Base-by-base conservation (phyloP, 2,113 vertebrate species). In the Calonectris borealis region DNA sequence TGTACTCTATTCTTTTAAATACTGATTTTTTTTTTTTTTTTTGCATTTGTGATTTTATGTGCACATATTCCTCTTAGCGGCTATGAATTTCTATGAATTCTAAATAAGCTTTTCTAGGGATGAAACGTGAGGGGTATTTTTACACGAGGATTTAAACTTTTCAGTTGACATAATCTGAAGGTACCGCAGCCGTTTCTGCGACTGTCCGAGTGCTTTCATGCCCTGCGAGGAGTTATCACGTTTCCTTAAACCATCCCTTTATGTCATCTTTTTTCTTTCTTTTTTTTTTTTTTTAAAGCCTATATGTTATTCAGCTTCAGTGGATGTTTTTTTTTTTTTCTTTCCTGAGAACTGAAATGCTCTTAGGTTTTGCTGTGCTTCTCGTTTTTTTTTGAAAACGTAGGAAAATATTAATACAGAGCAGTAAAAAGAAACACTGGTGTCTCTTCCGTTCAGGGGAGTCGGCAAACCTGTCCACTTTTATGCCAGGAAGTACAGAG, bases 91-190 rank as follows among this genome's bases (percentile, higher is more conserved):
- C 93, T 94, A 42, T 68, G 91, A 93, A 91, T 94, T 83, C 92
- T 79, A 27, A 88, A 78, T 95, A 80, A 93, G 95, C 80, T 96
- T 96, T 95, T 62, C 85, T 25, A 64, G 87, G 90, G 94, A 83
- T 86, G 96, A 88, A 85, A 94, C 69, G 84, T 70, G 86, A 85
- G 46, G 72, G 88, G 49, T 90, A 61, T 92, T 93, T 96, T 92
- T 90, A 94, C 89, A 61, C 24, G 38, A 95, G 97, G 92, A 90
- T 97, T 79, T 94, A 79, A 98, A 94, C 95, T 87, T 98, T 97
- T 95, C 29, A 40, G 83, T 88, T 96, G 86, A 84, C 88, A 88
- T 82, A 76, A 66, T 92, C 58, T n/a, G 72, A 91, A 84, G 90
- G 83, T 91, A 88, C 93, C 57, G 20, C 40, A 91, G 88, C 88